phyloP scores from a whole-genome alignment of 2,888 invertebrate species.

The Tenthredo scrophulariae region DNA sequence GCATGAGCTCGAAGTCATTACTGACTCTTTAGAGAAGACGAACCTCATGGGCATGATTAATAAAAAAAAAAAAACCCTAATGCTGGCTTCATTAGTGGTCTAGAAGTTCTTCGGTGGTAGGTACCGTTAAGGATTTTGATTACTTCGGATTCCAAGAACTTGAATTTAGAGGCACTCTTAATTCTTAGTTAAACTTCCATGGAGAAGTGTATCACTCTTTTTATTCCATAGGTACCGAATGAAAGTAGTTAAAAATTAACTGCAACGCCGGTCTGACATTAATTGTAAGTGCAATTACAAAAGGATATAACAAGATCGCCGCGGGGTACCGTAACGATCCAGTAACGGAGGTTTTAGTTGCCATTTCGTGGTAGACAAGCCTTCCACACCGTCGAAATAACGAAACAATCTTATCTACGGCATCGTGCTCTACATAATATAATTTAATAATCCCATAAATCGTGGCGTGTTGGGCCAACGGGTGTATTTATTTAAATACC shows the following conservation, averaged over 20 bases:
- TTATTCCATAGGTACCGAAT: background rate
- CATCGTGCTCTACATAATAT: slow-evolving; percentile 57
- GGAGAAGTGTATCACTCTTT: slow-evolving; percentile 6
- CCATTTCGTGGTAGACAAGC: slow-evolving; percentile 43
- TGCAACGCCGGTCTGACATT: slow-evolving; percentile 19
- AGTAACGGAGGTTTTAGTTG: slow-evolving; percentile 43
- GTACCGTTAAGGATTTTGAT: slow-evolving; percentile 13
- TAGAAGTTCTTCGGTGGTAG: background rate
- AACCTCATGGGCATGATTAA: slow-evolving; percentile 35
- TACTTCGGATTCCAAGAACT: slow-evolving; percentile 29
- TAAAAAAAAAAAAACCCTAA: background rate
- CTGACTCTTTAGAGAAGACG: background rate
- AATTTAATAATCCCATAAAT: slow-evolving; percentile 61
- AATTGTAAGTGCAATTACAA: slow-evolving; percentile 18
- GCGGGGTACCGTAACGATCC: slow-evolving; percentile 38
- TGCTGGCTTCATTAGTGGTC: slow-evolving; percentile 38
- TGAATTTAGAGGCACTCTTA: slow-evolving; percentile 6
- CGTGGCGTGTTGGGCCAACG: slow-evolving; percentile 54
- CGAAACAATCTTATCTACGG: slow-evolving; percentile 56
- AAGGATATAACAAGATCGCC: slow-evolving; percentile 18
- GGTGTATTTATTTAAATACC: slow-evolving; percentile 58
- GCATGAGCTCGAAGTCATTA: background rate
- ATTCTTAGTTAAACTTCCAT: background rate
- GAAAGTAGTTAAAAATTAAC: slow-evolving; percentile 31
- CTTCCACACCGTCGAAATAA: slow-evolving; percentile 48